Evolutionary conservation across 2,888 invertebrate species (phyloP), one percentile per base, ranked within the genome.

Genomic region (Leucoma salicis): DNA sequence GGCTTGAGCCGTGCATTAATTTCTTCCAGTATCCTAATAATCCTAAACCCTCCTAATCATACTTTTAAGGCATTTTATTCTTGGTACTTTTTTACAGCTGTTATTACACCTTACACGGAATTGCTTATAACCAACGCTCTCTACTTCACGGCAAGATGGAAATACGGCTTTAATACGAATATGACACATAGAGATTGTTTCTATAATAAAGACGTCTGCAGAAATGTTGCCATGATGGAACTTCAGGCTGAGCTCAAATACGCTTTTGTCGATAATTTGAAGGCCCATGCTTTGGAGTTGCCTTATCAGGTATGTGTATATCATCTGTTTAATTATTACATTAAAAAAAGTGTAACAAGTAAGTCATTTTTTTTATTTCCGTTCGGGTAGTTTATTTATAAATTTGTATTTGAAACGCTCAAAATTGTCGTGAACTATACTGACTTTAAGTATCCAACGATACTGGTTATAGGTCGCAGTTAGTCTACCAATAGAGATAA

Each of bases 281-380:
- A 92, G 39, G 91, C 93, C 0, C 90, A 93, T 63, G 92, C 92
- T 27, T 59, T 94, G 8, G 92, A 94, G 66, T 65, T 94, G 39
- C 94, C 93, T 0, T 94, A 94, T 67, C 77, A 91, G 82, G 94
- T 94, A 72, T n/a, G n/a, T n/a, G n/a, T n/a, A n/a, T n/a, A n/a
- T n/a, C n/a, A n/a, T n/a, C n/a, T n/a, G n/a, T n/a, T n/a, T n/a
- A n/a, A n/a, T n/a, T n/a, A n/a, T n/a, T n/a, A n/a, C n/a, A n/a
- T n/a, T n/a, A n/a, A n/a, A n/a, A n/a, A n/a, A n/a, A n/a, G n/a
- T n/a, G n/a, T n/a, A n/a, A n/a, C n/a, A n/a, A n/a, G n/a, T n/a
- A n/a, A n/a, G n/a, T n/a, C n/a, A n/a, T n/a, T n/a, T n/a, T n/a
- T n/a, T n/a, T n/a, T n/a, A n/a, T n/a, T n/a, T n/a, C n/a, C n/a